phyloP scores from a whole-genome alignment of 2,888 invertebrate genomes.

The Ischnus inquisitorius region DNA sequence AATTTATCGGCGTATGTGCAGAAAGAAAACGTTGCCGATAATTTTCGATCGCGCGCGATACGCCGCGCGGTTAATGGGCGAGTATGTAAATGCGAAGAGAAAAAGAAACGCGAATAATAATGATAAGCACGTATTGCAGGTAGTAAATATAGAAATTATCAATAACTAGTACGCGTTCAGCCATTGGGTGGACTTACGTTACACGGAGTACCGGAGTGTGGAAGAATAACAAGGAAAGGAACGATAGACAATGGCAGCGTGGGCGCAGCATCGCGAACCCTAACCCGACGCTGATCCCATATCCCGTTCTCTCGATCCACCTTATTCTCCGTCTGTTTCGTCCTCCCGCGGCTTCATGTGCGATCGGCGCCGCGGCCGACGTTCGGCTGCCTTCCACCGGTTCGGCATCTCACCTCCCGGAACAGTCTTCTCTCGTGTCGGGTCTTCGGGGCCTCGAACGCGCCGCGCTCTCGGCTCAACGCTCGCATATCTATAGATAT shows the following conservation, averaged over 20 bases:
- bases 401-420: slow-evolving; percentile 72
- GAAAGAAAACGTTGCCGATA: neutral
- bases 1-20: neutral
- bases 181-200: slow-evolving; percentile 32
- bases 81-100: neutral
- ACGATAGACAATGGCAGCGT: slow-evolving; percentile 81
- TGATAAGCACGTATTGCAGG: neutral
- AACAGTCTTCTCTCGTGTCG: slow-evolving; percentile 60
- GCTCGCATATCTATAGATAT: slow-evolving; percentile 48
- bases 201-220: slow-evolving; percentile 26
- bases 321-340: slow-evolving; percentile 56
- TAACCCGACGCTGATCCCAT: slow-evolving; percentile 83
- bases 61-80: neutral
- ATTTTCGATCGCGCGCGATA: neutral
- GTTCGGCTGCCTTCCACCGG: slow-evolving; percentile 17
- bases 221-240: slow-evolving; percentile 59
- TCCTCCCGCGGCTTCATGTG: slow-evolving; percentile 50
- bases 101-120: neutral
- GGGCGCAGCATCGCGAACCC: slow-evolving; percentile 84
- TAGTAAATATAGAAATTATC: slow-evolving; percentile 16
- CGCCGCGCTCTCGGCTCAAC: slow-evolving; percentile 18
- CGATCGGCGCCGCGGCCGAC: slow-evolving; percentile 41
- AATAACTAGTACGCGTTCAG: slow-evolving; percentile 13
- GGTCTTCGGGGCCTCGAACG: slow-evolving; percentile 40
- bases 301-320: slow-evolving; percentile 78